Conservation (phyloP, 2,113 vertebrate species). For the Charadrius vociferus region DNA sequence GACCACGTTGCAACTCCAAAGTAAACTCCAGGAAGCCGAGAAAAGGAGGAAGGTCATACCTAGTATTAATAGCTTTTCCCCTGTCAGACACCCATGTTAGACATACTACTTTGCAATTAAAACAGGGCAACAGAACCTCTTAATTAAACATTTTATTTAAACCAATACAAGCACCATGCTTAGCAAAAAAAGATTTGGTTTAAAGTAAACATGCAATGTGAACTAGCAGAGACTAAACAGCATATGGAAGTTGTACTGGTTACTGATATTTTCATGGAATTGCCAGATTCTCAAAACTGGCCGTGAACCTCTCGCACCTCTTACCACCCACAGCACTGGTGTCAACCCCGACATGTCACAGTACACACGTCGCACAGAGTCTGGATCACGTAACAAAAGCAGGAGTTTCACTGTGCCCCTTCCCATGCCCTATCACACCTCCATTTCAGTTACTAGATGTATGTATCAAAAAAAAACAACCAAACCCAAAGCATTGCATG, state of each 20-base stretch:
- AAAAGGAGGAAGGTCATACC: background rate
- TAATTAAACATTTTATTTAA: conserved; percentile 79
- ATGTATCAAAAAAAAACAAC: background rate
- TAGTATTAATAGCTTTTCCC: background rate
- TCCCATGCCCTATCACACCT: background rate
- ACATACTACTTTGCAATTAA: background rate
- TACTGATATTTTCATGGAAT: conserved; percentile 40
- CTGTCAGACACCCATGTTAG: background rate
- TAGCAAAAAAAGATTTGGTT: conserved; percentile 75
- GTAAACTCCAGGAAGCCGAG: background rate
- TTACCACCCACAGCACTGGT: background rate
- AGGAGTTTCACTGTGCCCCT: background rate
- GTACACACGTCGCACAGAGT: background rate
- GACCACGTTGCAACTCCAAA: fast-evolving
- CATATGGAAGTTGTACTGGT: conserved; percentile 48
- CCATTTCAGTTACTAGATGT: background rate
- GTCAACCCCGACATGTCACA: background rate
- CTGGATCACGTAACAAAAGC: background rate
- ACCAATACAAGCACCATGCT: conserved; percentile 82
- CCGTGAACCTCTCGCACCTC: conserved; percentile 6
- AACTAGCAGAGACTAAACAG: conserved; percentile 72
- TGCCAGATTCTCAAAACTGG: conserved; percentile 50
- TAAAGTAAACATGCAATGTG: conserved; percentile 78
- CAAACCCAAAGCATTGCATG: too few relatives aligned
- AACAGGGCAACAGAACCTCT: conserved; percentile 10